These are phyloP conservation scores for Cylindroiulus punctatus DNA, from an alignment of 2,888 invertebrate species.

Conservation along the genomic window DNA sequence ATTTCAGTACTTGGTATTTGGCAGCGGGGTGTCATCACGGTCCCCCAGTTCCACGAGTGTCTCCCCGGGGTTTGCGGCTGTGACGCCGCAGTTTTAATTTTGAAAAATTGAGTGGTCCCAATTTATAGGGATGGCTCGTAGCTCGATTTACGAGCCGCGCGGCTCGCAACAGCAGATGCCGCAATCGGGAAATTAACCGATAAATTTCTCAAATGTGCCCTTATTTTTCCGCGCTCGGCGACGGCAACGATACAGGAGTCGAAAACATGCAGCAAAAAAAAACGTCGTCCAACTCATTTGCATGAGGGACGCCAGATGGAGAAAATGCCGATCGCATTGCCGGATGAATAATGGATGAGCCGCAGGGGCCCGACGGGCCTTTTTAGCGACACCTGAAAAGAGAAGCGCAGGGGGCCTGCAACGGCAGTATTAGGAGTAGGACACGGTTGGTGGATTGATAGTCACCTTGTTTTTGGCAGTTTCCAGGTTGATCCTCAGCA, in stretches of 20 bases:
- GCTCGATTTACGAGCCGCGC: neutral
- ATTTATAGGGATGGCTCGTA: neutral
- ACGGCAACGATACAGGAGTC: too few relatives aligned
- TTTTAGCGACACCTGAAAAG: neutral
- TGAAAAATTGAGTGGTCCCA: neutral
- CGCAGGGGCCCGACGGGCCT: neutral
- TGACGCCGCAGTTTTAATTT: neutral
- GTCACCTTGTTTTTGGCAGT: slow-evolving; percentile 72
- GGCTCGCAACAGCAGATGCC: neutral
- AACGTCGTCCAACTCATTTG: neutral
- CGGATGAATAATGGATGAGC: neutral
- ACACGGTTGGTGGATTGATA: neutral
- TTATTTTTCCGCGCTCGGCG: neutral
- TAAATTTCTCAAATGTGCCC: neutral
- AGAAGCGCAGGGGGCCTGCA: neutral
- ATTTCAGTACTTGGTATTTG: too few relatives aligned
- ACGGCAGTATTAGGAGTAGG: neutral
- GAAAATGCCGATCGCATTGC: neutral
- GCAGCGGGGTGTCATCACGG: too few relatives aligned
- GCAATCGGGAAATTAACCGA: neutral
- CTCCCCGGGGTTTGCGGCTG: too few relatives aligned
- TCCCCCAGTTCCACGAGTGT: too few relatives aligned
- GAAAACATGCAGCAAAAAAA: too few relatives aligned
- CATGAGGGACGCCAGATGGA: neutral
- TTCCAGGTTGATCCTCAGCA: slow-evolving; percentile 73